phyloP scores from a whole-genome alignment of 2,888 invertebrate species.

The Lasioglossum marginatum region DNA sequence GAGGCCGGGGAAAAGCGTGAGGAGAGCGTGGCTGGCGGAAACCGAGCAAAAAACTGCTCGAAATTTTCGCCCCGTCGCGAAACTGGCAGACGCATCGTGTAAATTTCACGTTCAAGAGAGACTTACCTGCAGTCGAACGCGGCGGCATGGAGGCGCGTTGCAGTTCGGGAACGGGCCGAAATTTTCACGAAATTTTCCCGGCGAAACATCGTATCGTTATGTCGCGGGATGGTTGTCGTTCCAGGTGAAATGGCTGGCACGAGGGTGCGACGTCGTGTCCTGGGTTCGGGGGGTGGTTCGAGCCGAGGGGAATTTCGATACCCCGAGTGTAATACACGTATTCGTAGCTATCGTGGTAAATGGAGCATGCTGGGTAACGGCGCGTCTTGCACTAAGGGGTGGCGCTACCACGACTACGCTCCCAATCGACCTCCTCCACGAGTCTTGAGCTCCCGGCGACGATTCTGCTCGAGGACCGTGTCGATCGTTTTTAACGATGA shows the following conservation, averaged over 20 bases:
- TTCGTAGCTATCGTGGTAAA: conserved; percentile 77
- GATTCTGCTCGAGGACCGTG: conserved; percentile 58
- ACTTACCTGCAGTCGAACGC: conserved; percentile 1
- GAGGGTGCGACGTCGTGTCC: conserved; percentile 5
- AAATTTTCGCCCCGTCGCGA: conserved; percentile 5
- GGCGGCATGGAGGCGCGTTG: neutral
- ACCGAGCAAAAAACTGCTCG: conserved; percentile 10
- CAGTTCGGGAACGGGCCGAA: conserved; percentile 14
- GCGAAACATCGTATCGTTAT: conserved; percentile 56
- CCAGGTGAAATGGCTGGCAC: conserved; percentile 41
- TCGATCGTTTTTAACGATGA: conserved; percentile 16
- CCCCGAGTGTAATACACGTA: conserved; percentile 68
- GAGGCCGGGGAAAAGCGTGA: neutral
- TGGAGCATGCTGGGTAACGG: conserved; percentile 76
- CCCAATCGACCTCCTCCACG: conserved; percentile 53
- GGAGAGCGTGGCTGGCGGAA: neutral
- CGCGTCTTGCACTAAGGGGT: conserved; percentile 60
- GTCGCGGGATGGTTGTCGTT: conserved; percentile 53
- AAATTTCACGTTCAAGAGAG: conserved; percentile 6
- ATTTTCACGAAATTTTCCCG: conserved; percentile 39
- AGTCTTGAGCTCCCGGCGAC: conserved; percentile 70
- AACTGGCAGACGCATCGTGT: neutral
- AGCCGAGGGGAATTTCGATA: conserved; percentile 64
- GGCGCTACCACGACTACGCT: conserved; percentile 37
- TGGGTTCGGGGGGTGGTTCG: neutral